Base-by-base conservation (phyloP, 2,113 vertebrate genomes). In the Ranitomeya variabilis region DNA sequence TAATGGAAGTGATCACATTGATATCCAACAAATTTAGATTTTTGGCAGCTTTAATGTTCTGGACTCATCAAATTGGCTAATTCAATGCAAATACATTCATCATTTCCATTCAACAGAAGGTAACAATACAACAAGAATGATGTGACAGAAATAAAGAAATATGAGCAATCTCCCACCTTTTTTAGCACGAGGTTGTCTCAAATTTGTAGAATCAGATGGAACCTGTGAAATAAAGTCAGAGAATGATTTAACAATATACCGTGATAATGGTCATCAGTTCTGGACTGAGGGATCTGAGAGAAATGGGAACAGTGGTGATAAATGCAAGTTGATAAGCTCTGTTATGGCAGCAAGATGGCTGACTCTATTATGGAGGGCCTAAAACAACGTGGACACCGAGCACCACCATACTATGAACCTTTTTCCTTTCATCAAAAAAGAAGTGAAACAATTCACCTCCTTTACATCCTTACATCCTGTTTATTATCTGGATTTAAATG, bases 121-220 rank as follows among this genome's bases (percentile, higher is more conserved):
- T 12, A 69, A 69, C 10, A 69, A 23, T 69, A 69, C 67, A 69
- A n/a, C 21, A 67, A 23, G 13, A 26, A 51, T 45, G 16, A 74
- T 59, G 15, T 31, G 7, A 60, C 78, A 80, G 7, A 59, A 57
- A 7, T 16, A 31, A 55, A 37, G 2, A 10, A 19, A 81, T 2
- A 62, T 19, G 10, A n/a, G 12, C 0, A 52, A 10, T 2, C 8
- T n/a, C 15, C 6, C 52, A 89, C 87, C 87, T 89, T 89, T 89
- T 83, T 89, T 89, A 51, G n/a, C 7, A 84, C 87, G 87, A 1
- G 87, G 52, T 67, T 89, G 84, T 78, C 51, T 88, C 55, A 74
- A 59, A 19, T 18, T 62, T 73, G 86, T 12, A 67, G 87, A 45
- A 13, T 89, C 87, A n/a, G 31, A 4, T n/a, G 37, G 71, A 45